A percentile compares a stretch with the other conserved stretches of the same genome.
These are phyloP conservation scores for Pao palembangensis DNA, from an alignment of 2,113 vertebrate species.

Conservation along the genomic window DNA sequence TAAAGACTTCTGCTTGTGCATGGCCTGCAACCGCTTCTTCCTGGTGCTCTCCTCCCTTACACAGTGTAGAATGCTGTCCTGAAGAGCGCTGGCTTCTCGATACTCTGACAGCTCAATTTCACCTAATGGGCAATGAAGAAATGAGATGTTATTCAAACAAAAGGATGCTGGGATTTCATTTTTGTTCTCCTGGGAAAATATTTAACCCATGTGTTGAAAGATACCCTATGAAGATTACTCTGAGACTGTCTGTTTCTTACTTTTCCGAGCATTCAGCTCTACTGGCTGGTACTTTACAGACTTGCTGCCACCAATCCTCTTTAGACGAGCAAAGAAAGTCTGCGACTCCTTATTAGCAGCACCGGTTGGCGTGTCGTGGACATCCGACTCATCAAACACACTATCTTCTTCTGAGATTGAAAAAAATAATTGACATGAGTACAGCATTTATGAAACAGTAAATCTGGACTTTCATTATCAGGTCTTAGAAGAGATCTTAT, in stretches of 20 bases:
- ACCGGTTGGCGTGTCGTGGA: constrained; percentile 97
- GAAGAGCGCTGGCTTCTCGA: constrained; percentile 87
- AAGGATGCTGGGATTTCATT: constrained; percentile 7
- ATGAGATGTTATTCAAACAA: neutral
- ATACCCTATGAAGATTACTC: constrained; percentile 6
- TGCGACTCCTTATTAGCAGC: constrained; percentile 96
- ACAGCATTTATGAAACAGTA: neutral
- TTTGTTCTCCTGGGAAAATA: constrained; percentile 7
- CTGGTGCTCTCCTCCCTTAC: constrained; percentile 92
- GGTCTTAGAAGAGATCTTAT: neutral
- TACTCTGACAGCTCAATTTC: constrained; percentile 98
- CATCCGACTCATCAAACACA: constrained; percentile 98
- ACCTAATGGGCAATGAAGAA: constrained; percentile 70
- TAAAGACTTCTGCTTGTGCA: constrained; percentile 97
- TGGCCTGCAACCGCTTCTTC: constrained; percentile 93
- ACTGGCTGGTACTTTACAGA: constrained; percentile 98
- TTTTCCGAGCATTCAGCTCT: constrained; percentile 95
- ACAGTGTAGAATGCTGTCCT: constrained; percentile 92
- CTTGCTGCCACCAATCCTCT: constrained; percentile 98
- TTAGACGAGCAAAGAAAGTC: constrained; percentile 98
- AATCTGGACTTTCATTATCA: neutral
- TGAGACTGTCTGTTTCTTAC: constrained; percentile 75
- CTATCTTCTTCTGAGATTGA: constrained; percentile 92
- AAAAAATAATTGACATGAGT: constrained; percentile 45
- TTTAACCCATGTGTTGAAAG: constrained; percentile 3